Evolutionary conservation across 2,113 vertebrate species (phyloP), one percentile per base, ranked within the genome.

Genomic region (Meleagris gallopavo): DNA sequence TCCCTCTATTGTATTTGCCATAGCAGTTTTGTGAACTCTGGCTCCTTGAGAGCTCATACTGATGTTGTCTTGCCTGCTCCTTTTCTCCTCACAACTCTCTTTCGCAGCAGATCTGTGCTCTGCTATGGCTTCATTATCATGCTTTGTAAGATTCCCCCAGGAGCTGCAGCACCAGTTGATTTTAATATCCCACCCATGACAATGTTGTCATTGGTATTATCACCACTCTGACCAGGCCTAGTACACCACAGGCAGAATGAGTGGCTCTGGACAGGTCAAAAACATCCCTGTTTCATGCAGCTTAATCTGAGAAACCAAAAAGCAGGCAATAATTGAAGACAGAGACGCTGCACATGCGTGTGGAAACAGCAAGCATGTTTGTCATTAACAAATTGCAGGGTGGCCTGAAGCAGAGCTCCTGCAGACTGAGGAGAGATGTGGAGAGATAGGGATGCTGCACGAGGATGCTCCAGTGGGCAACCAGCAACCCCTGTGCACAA

Each of bases 151-250:
- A 58, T 71, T 82, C 94, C 91, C 65, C 45, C 0, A 10, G 79
- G 89, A 94, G 71, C 64, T 94, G 60, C 29, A 62, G n/a, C 82
- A 85, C 75, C 41, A 32, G 43, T 57, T 55, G 89, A 70, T 94
- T 94, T 94, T 89, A 91, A 89, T 80, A 89, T 86, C 91, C 84
- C 82, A 43, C 88, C 80, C 88, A 70, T 73, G 50, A 93, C 84
- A 94, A 43, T 55, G 11, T 34, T 83, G 78, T 62, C 85, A 60
- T 95, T 89, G 48, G 55, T 79, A 50, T 89, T 85, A 94, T 76
- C 83, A 24, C 36, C 69, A 64, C 41, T 76, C 0, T 73, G 14
- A 7, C 72, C 62, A 29, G 17, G 62, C 79, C 86, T 75, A 62
- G 74, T 62, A 36, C 24, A 38, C 67, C 30, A 7, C 2, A 4